These are phyloP conservation scores for Deroptyus accipitrinus DNA, from an alignment of 2,113 vertebrate genomes.

Conservation along the genomic window DNA sequence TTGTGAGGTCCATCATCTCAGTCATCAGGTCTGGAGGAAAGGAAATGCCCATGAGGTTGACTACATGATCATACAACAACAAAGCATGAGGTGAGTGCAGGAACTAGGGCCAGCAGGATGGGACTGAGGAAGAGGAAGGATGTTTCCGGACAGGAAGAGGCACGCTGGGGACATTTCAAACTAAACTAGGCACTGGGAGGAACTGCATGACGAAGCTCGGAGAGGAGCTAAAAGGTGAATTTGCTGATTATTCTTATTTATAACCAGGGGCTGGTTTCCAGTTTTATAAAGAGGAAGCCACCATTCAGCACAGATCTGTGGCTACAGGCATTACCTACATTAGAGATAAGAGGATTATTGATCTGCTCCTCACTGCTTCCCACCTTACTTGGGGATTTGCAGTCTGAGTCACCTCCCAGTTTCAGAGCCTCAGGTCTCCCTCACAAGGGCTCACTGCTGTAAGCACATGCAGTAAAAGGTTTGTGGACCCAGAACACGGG, in stretches of 20 bases:
- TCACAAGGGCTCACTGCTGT: background rate
- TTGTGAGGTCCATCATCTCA: slow-evolving; percentile 98
- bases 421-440: background rate
- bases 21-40: slow-evolving; percentile 92
- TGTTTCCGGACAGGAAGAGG: background rate
- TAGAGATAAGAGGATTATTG: background rate
- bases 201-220: background rate
- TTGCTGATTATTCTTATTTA: background rate
- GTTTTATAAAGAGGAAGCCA: background rate
- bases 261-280: background rate
- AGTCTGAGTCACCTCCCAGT: background rate
- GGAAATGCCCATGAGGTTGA: background rate
- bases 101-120: background rate
- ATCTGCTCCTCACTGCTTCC: background rate
- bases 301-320: background rate
- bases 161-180: background rate
- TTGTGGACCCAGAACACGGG: background rate
- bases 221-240: background rate
- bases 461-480: background rate
- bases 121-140: background rate
- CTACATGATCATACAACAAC: background rate
- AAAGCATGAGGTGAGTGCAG: background rate
- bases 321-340: background rate
- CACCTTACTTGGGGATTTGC: background rate
- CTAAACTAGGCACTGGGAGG: background rate